A percentile compares a stretch with the other conserved stretches of the same genome.
phyloP scores from a whole-genome alignment of 2,113 vertebrate genomes.

The Aix galericulata region DNA sequence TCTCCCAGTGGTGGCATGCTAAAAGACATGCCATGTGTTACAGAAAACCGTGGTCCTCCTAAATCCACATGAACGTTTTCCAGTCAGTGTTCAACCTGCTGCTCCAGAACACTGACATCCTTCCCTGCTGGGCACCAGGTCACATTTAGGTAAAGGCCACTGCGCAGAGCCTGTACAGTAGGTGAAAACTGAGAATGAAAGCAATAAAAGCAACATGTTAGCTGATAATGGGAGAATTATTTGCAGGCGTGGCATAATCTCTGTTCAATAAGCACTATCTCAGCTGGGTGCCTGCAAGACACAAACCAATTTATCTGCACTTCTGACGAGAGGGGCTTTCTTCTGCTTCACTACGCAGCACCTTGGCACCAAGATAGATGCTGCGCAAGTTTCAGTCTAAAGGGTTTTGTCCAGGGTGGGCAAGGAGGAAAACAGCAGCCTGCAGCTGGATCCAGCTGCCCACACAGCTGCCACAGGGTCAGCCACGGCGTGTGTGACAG shows the following conservation, averaged over 20 bases:
- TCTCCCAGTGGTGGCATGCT: not conserved
- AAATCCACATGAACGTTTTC: accelerated
- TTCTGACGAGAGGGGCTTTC: not conserved
- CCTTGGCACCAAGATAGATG: accelerated
- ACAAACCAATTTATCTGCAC: not conserved
- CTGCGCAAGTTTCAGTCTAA: accelerated
- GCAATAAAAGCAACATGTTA: not conserved
- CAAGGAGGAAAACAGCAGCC: not conserved
- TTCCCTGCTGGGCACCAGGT: not conserved
- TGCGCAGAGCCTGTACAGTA: not conserved
- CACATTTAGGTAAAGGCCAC: accelerated
- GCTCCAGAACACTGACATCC: not conserved
- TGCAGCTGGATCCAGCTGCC: not conserved
- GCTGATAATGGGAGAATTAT: not conserved
- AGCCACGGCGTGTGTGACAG: too few species aligned
- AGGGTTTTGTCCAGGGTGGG: not conserved
- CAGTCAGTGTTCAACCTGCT: not conserved
- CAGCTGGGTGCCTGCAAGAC: not conserved
- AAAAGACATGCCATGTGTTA: not conserved
- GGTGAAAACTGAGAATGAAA: too few species aligned
- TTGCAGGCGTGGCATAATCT: not conserved
- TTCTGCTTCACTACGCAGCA: accelerated
- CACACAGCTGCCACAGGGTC: not conserved
- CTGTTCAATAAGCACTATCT: accelerated
- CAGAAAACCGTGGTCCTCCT: not conserved